A percentile compares a stretch with the other conserved stretches of the same genome.
phyloP scores from a whole-genome alignment of 1,140 invertebrate genomes.

The Macrobrachium nipponense region DNA sequence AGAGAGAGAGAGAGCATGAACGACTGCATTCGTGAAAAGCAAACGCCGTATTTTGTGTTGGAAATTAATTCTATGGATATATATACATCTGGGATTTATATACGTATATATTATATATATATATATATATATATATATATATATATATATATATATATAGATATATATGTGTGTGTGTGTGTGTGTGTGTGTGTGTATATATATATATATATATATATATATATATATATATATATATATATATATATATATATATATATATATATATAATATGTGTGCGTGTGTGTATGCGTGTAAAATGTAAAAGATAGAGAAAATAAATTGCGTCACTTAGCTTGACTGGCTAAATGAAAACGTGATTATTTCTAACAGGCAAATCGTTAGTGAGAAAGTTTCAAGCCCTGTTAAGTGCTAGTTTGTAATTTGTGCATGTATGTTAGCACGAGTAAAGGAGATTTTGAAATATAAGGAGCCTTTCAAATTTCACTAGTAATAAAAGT shows the following conservation, averaged over 20 bases:
- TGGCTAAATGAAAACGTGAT: too few relatives aligned
- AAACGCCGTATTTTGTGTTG: neutral
- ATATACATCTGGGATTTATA: neutral
- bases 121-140: too few relatives aligned
- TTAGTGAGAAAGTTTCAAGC: too few relatives aligned
- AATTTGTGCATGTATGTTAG: too few relatives aligned
- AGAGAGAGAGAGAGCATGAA: slow-evolving; percentile 19
- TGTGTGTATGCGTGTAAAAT: neutral
- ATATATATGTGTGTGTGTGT: neutral
- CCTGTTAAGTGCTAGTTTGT: too few relatives aligned
- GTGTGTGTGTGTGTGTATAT: slow-evolving; percentile 12
- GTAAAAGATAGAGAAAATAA: neutral
- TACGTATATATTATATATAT: slow-evolving; percentile 23
- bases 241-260: neutral
- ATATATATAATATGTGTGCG: neutral
- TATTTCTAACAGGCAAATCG: too few relatives aligned
- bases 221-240: slow-evolving; percentile 12
- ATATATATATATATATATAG: slow-evolving; percentile 12
- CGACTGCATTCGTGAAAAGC: neutral
- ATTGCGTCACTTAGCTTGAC: too few relatives aligned
- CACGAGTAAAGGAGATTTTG: too few relatives aligned
- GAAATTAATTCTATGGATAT: neutral
- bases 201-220: slow-evolving; percentile 31
- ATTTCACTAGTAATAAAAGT: too few relatives aligned
- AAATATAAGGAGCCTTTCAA: too few relatives aligned